Evolutionary conservation across 1,140 invertebrate genomes (phyloP), one percentile per base, ranked within the genome.

Genomic region (Bombus picipes): DNA sequence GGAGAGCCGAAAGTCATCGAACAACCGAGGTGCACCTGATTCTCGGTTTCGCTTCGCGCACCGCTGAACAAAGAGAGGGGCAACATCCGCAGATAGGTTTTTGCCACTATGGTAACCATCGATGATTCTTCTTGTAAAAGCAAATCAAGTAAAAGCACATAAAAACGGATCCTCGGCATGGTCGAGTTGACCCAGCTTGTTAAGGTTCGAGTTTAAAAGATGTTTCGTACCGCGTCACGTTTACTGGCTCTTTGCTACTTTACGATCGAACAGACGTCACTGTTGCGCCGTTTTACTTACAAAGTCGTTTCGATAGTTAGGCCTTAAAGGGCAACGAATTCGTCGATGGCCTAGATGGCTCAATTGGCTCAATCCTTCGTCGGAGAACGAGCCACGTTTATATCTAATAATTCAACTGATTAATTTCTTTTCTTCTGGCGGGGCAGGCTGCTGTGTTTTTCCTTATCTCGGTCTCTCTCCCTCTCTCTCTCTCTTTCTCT

Each of bases 1-100:
- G 81, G 86, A 66, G 75, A 88, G 81, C 39, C 89, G 81, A 83
- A 88, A 88, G 80, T 86, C 87, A 79, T 88, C 81, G 89, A 79
- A 70, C 89, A 86, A 83, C 76, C 79, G 89, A 81, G 83, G 59
- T 43, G 43, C 43, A 47, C 59, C 15, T 81, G 43, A 81, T 85
- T 81, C 76, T 57, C 53, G 25, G n/a, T 85, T 28, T 68, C 71
- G 76, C 41, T 65, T 80, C 76, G 53, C 25, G 81, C 59, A 13
- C 25, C 59, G 32, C 15, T 12, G 39, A 65, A 22, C n/a, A 32
- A 41, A 53, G 4, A 13, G 32, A 34, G 3, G 6, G 28, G 28
- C 59, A 81, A 81, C 68, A 68, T 72, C 25, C 53, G 37, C 41
- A 41, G 47, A 47, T 80, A 71, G 53, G 47, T 53, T 53, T 53